These are phyloP conservation scores for Glaucidium brasilianum DNA, from an alignment of 2,113 vertebrate species.

Conservation along the genomic window DNA sequence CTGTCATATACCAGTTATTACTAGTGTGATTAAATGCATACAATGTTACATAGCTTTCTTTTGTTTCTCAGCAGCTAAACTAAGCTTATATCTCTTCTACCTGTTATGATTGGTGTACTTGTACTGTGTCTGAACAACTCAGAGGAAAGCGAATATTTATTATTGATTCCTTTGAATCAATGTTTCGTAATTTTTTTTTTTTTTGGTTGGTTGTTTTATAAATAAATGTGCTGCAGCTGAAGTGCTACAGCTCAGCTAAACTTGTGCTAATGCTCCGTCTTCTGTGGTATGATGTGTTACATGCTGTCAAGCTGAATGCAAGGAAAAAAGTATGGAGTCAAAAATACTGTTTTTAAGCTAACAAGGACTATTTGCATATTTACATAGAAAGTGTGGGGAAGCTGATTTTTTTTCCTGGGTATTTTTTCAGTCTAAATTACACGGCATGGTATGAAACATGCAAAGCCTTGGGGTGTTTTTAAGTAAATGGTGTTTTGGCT, in stretches of 20 bases:
- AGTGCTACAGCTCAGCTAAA: conserved; percentile 32
- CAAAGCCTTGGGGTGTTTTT: background rate
- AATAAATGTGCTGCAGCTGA: conserved; percentile 61
- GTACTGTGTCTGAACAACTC: conserved; percentile 63
- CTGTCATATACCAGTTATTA: conserved; percentile 61
- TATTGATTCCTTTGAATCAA: conserved; percentile 70
- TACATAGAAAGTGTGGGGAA: background rate
- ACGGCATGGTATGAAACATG: background rate
- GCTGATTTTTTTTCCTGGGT: background rate
- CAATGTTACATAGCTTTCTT: conserved; percentile 35
- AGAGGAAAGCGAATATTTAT: conserved; percentile 72
- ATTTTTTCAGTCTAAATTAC: background rate
- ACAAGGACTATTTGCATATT: background rate
- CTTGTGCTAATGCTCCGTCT: background rate
- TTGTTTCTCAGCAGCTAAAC: conserved; percentile 52
- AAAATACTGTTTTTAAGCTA: background rate
- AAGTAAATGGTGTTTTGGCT: background rate
- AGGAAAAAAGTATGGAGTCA: background rate
- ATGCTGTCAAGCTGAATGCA: background rate
- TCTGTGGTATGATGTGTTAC: background rate
- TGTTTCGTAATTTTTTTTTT: conserved; percentile 35
- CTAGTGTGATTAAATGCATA: conserved; percentile 52
- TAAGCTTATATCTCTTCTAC: conserved; percentile 52
- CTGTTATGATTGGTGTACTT: conserved; percentile 50
- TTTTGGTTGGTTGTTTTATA: conserved; percentile 58